Evolutionary conservation across 30 jellyfish, hydroid and myxozoan genomes (phyloP).

Genomic region (Hydractinia symbiolongicarpus): DNA sequence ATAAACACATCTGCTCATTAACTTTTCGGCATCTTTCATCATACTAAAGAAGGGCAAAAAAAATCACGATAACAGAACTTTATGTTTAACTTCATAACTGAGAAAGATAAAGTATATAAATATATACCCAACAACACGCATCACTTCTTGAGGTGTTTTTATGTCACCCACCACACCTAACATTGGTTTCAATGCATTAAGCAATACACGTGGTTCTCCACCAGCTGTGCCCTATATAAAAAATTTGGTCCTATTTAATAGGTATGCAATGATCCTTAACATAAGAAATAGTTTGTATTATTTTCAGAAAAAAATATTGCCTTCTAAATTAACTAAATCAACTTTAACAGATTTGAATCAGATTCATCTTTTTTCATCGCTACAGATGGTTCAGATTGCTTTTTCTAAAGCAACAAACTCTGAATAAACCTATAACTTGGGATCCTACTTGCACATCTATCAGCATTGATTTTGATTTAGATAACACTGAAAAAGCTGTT

Average conservation of each 20-base stretch:
- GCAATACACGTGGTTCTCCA: conserved; percentile 80
- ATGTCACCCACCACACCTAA: conserved; percentile 92
- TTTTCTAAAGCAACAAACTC: too few species aligned
- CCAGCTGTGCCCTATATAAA: conserved; percentile 56
- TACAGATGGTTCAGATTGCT: too few species aligned
- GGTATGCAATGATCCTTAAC: background rate
- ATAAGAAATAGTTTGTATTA: background rate
- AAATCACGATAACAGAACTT: background rate
- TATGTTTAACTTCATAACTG: background rate
- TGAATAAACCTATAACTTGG: too few species aligned
- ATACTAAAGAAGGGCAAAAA: conserved; percentile 33
- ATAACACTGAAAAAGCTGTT: too few species aligned
- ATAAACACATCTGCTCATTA: conserved; percentile 88
- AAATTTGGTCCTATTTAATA: background rate
- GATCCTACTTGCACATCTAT: too few species aligned
- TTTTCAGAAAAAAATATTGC: background rate
- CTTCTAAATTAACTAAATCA: background rate
- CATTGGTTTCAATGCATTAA: conserved; percentile 93
- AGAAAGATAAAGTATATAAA: background rate
- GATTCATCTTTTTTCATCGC: too few species aligned
- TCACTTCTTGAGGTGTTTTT: conserved; percentile 91
- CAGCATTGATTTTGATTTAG: too few species aligned
- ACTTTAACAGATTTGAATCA: background rate
- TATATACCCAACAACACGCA: conserved; percentile 84
- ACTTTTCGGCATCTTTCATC: conserved; percentile 98